Evolutionary conservation across 2,113 vertebrate species (phyloP).

Genomic region (Clinocottus analis): DNA sequence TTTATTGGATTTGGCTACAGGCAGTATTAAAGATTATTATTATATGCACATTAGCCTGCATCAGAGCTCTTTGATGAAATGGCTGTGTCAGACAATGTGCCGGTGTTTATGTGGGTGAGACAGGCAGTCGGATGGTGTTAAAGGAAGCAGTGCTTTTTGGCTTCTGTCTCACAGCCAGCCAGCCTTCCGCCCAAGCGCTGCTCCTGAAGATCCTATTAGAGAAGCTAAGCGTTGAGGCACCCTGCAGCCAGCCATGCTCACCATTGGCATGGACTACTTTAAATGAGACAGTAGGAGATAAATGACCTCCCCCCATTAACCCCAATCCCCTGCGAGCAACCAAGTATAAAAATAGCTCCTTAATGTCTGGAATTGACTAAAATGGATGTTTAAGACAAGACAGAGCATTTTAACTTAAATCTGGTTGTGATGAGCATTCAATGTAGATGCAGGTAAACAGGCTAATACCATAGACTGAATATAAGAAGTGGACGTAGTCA

Average conservation of each 20-base stretch:
- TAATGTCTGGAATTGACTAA: neutral
- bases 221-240: conserved; percentile 40
- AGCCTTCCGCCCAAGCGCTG: conserved; percentile 9
- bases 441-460: neutral
- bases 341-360: too few species aligned
- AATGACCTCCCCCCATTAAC: conserved; percentile 7
- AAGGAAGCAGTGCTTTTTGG: conserved; percentile 8
- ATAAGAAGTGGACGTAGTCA: too few species aligned
- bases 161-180: conserved; percentile 16
- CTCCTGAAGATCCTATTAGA: conserved; percentile 48
- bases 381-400: neutral
- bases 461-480: neutral
- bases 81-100: conserved; percentile 18
- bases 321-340: neutral
- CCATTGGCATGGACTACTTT: conserved; percentile 19
- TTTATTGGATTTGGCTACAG: neutral
- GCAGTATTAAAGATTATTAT: neutral
- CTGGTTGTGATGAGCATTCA: neutral
- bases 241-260: conserved; percentile 33
- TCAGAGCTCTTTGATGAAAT: neutral
- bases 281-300: conserved; percentile 32
- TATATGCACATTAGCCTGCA: neutral
- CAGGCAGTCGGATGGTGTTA: conserved; percentile 4
- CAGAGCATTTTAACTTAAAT: neutral
- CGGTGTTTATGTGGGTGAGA: conserved; percentile 37